Base-by-base conservation (phyloP, 2,888 invertebrate species). In the Andrena chrysosceles region DNA sequence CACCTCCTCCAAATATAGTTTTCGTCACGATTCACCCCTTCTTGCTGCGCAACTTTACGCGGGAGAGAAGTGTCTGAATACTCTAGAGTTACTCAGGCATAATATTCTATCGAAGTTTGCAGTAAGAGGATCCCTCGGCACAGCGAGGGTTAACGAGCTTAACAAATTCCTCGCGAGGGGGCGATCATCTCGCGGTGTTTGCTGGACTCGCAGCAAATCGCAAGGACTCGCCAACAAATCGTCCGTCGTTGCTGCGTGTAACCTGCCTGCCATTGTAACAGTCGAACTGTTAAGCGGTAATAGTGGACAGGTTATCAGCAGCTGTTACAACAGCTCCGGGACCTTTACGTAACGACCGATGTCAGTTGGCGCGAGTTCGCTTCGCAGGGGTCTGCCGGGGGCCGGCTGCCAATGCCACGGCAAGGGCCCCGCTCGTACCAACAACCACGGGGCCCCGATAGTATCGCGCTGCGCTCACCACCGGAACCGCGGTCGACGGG, bases 311-410 rank as follows among this genome's bases (percentile, higher is more conserved):
- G 78, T 84, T 85, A 84, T 84, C 81, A 80, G 79, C 75, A 35
- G 70, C 77, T 62, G 71, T 85, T 66, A 66, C 74, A 79, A 72
- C 83, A 71, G 64, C 49, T 23, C 63, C 23, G 56, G 70, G 67
- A 75, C 73, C 79, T 81, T 87, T 85, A 78, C 77, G 79, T 80
- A 85, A 87, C 75, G 77, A 85, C 49, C 85, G 67, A 56, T 77
- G 79, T 84, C 86, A 69, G 74, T 73, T 52, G 54, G 52, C 7
- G 52, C 69, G 63, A 59, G 72, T 64, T 49, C 20, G 63, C 82
- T 85, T 85, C 78, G 80, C 85, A 76, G 87, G 85, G 77, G 85
- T 87, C 83, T 84, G 75, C 29, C n/a, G 10, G 2, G 42, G 29
- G 20, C 52, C 33, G 23, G n/a, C 35, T 56, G 56, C 56, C 56